These are phyloP conservation scores for Seriola aureovittata DNA, from an alignment of 2,113 vertebrate genomes.

Conservation along the genomic window DNA sequence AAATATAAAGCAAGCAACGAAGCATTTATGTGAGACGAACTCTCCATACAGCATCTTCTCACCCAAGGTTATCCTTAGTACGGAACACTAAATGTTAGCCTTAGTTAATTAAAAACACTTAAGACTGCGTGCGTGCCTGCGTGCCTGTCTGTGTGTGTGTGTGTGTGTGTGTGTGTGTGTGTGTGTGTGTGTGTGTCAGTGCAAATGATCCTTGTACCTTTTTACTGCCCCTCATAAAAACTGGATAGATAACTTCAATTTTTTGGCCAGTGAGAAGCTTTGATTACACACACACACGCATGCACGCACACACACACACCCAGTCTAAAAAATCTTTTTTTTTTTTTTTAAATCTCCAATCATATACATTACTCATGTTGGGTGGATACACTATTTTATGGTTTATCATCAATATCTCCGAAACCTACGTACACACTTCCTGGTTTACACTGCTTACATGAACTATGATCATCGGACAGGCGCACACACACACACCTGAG, in stretches of 20 bases:
- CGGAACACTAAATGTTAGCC: neutral
- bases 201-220: conserved; percentile 75
- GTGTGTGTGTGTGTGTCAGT: no score
- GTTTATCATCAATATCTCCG: neutral
- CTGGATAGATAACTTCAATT: conserved; percentile 19
- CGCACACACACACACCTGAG: neutral
- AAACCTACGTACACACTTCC: conserved; percentile 3
- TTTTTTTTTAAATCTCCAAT: neutral
- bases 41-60: no score
- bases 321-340: no score
- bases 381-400: conserved; percentile 3
- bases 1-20: neutral
- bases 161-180: no score
- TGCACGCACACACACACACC: neutral
- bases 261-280: conserved; percentile 40
- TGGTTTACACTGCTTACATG: conserved; percentile 26
- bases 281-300: conserved; percentile 16
- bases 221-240: conserved; percentile 73
- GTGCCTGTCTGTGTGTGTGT: neutral
- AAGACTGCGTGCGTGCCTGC: neutral
- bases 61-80: neutral
- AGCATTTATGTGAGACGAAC: neutral
- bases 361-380: neutral
- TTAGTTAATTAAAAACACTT: conserved; percentile 43
- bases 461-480: conserved; percentile 17